Conservation (phyloP, 2,797 vertebrate species). For the Leuciscus waleckii region DNA sequence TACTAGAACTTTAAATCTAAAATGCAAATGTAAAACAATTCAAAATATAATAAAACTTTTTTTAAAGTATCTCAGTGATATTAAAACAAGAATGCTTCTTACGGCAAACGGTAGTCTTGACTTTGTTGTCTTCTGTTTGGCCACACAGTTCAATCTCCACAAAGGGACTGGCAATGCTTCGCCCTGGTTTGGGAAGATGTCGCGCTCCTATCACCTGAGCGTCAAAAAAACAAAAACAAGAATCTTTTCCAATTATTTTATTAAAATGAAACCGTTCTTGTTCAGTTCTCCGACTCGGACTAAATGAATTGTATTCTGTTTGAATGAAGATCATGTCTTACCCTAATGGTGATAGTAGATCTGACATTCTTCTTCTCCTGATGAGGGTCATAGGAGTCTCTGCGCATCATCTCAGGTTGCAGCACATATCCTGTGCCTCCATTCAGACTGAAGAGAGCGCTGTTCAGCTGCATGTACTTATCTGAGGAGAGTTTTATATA, state of each 20-base stretch:
- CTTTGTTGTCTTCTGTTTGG: slow-evolving; percentile 89
- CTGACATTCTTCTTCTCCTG: slow-evolving; percentile 81
- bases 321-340: slow-evolving; percentile 66
- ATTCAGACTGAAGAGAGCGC: slow-evolving; percentile 90
- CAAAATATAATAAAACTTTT: not conserved
- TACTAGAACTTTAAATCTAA: not conserved
- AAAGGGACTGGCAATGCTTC: slow-evolving; percentile 94
- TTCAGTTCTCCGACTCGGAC: not conserved
- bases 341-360: slow-evolving; percentile 84
- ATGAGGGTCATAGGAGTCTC: slow-evolving; percentile 84
- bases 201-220: slow-evolving; percentile 91
- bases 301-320: not conserved
- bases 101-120: slow-evolving; percentile 93
- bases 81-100: slow-evolving; percentile 67
- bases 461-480: slow-evolving; percentile 93
- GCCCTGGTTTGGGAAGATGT: slow-evolving; percentile 91
- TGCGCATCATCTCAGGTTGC: slow-evolving; percentile 91
- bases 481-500: slow-evolving; percentile 76
- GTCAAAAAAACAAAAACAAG: slow-evolving; percentile 35
- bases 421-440: slow-evolving; percentile 90
- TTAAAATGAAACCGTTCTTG: not conserved
- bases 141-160: slow-evolving; percentile 97
- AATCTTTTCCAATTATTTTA: not conserved
- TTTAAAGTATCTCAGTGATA: not conserved
- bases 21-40: not conserved